Percentiles rank a stretch among this genome's conserved stretches.
Evolutionary conservation across 92 coral and sea anemone species (phyloP).

Genomic region (Plumapathes pennacea): DNA sequence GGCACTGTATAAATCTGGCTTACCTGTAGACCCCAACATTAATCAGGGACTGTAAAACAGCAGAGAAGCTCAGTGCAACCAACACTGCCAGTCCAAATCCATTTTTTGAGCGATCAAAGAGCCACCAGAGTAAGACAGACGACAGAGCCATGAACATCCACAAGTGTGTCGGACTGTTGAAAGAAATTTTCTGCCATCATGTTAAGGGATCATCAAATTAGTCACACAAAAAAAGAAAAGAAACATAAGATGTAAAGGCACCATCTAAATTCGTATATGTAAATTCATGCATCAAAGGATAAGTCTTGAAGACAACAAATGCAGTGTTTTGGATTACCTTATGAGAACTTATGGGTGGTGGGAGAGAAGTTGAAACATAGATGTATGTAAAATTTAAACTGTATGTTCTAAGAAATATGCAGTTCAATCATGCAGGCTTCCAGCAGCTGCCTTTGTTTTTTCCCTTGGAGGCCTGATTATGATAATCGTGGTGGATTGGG

Average conservation of each 20-base stretch:
- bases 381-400: too few relatives aligned
- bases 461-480: too few relatives aligned
- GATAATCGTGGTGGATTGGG: too few relatives aligned
- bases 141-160: conserved; percentile 75
- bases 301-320: too few relatives aligned
- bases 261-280: too few relatives aligned
- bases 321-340: too few relatives aligned
- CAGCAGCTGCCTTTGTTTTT: too few relatives aligned
- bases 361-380: too few relatives aligned
- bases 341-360: too few relatives aligned
- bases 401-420: too few relatives aligned
- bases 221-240: neutral
- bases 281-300: too few relatives aligned
- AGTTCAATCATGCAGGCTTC: too few relatives aligned
- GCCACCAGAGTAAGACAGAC: conserved; percentile 89
- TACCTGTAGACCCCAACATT: conserved; percentile 81
- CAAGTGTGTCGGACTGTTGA: conserved; percentile 79
- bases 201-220: conserved; percentile 45
- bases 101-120: conserved; percentile 91
- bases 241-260: neutral
- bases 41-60: conserved; percentile 60
- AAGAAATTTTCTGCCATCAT: conserved; percentile 74
- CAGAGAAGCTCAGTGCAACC: conserved; percentile 73
- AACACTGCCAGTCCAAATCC: conserved; percentile 88
- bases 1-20: neutral